Conservation (phyloP, 1,140 invertebrate genomes). For the Cryptotermes secundus region DNA sequence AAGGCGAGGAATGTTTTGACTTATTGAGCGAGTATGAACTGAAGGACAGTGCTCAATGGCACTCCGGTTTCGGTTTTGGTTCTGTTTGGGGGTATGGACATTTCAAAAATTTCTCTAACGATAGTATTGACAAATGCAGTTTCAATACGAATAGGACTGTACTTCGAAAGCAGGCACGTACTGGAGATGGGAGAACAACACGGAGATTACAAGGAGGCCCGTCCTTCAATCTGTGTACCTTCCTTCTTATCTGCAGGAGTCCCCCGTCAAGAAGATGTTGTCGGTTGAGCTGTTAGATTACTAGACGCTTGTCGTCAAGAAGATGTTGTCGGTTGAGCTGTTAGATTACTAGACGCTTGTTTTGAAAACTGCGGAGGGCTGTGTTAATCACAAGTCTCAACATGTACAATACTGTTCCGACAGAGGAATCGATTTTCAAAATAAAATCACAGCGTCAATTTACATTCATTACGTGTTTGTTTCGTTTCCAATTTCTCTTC, state of each 20-base stretch:
- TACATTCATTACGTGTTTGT: no score
- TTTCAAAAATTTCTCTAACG: no score
- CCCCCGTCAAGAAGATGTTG: not conserved
- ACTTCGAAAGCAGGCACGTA: not conserved
- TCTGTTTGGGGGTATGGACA: no score
- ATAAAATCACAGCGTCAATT: no score
- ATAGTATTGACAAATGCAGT: not conserved
- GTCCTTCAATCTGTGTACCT: constrained; percentile 1
- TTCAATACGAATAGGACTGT: not conserved
- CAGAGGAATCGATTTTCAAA: not conserved
- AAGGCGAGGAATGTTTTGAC: no score
- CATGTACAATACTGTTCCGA: not conserved
- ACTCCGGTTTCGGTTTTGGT: no score
- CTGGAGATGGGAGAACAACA: constrained; percentile 1
- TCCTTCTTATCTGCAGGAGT: not conserved
- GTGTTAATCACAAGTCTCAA: constrained; percentile 12
- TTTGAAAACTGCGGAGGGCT: not conserved
- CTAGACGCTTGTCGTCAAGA: not conserved
- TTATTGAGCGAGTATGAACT: no score
- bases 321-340: not conserved
- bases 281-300: not conserved
- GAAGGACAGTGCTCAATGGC: no score
- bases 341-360: not conserved
- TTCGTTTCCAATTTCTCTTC: no score
- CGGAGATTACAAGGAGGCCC: not conserved